Conservation (phyloP, 2,113 vertebrate genomes). For the Reinhardtius hippoglossoides region DNA sequence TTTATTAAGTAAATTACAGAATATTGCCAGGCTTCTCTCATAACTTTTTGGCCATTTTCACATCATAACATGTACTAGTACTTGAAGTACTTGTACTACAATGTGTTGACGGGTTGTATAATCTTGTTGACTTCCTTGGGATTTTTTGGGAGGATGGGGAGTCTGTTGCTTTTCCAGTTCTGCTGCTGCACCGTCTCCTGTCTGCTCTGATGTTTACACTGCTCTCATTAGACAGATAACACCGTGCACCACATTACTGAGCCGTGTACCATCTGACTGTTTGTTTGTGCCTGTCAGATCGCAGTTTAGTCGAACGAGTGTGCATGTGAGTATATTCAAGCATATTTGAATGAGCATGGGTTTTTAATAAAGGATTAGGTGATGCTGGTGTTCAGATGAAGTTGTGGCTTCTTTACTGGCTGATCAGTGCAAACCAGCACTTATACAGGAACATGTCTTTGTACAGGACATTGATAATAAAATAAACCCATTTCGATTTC, state of each 20-base stretch:
- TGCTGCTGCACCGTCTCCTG: constrained; percentile 5
- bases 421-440: not conserved
- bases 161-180: constrained; percentile 6
- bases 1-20: not conserved
- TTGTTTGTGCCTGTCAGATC: not conserved
- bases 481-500: too few species aligned
- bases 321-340: not conserved
- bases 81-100: not conserved
- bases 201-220: constrained; percentile 52
- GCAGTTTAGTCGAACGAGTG: not conserved
- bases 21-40: not conserved
- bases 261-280: too few species aligned
- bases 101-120: not conserved
- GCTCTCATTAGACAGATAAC: constrained; percentile 64
- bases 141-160: not conserved
- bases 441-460: constrained; percentile 4
- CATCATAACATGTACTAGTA: not conserved
- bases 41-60: constrained; percentile 1
- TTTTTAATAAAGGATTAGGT: not conserved
- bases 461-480: not conserved
- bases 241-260: not conserved
- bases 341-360: not conserved
- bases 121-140: too few species aligned
- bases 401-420: not conserved
- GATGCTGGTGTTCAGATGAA: not conserved